Percentiles rank a stretch among this genome's conserved stretches.
phyloP scores from a whole-genome alignment of 2,797 vertebrate genomes.

The Benthosema pterotum region DNA sequence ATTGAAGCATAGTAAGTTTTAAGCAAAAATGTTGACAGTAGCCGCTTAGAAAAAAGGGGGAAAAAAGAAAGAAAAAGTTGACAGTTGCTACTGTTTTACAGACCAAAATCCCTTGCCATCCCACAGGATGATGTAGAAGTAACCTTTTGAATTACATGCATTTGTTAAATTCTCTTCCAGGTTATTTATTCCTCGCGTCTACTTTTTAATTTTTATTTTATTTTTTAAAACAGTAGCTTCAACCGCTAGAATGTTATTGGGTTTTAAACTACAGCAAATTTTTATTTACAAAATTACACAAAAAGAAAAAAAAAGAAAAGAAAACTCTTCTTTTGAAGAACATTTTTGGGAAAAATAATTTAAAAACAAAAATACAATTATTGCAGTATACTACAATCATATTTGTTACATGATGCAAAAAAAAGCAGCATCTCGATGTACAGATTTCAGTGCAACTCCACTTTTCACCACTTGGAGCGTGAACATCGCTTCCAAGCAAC shows the following conservation, averaged over 20 bases:
- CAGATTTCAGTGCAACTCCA: constrained; percentile 97
- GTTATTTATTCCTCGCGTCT: constrained; percentile 29
- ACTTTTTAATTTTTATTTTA: too few relatives aligned
- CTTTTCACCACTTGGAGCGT: constrained; percentile 70
- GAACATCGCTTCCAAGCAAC: constrained; percentile 51
- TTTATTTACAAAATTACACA: constrained; percentile 96
- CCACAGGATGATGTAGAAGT: constrained; percentile 79
- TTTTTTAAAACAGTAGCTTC: constrained; percentile 78
- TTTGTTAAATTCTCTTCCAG: constrained; percentile 52
- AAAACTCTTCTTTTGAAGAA: constrained; percentile 72
- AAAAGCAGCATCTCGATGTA: constrained; percentile 92
- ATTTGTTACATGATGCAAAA: constrained; percentile 93
- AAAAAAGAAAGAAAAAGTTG: constrained; percentile 70
- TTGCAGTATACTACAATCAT: constrained; percentile 98
- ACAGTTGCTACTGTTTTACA: constrained; percentile 72
- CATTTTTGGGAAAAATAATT: constrained; percentile 84
- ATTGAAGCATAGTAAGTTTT: constrained; percentile 73
- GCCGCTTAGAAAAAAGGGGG: constrained; percentile 69
- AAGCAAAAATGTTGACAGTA: constrained; percentile 68
- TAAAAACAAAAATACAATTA: constrained; percentile 94
- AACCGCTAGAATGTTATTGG: constrained; percentile 86
- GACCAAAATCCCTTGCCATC: constrained; percentile 40
- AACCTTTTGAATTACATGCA: constrained; percentile 85
- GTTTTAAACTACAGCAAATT: constrained; percentile 90
- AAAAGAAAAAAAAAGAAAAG: too few relatives aligned